These are phyloP conservation scores for Leucania comma DNA, from an alignment of 2,888 invertebrate species.

Conservation along the genomic window DNA sequence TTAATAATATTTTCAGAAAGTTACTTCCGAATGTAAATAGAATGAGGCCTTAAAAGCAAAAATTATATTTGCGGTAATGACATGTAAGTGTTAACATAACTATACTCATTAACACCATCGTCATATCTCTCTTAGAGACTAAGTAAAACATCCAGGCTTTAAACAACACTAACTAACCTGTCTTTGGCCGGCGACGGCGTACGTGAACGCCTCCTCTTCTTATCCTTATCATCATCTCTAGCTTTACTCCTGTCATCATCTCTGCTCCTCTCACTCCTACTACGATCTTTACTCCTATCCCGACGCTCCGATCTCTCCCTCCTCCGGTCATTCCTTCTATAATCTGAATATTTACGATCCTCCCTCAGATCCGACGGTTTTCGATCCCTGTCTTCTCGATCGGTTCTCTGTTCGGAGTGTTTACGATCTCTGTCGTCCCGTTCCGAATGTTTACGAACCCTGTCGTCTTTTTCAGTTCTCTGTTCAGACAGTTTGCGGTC, in stretches of 20 bases:
- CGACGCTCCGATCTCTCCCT: constrained; percentile 57
- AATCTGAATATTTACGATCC: constrained; percentile 39
- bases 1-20: not conserved
- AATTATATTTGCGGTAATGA: too few relatives aligned
- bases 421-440: constrained; percentile 34
- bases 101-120: too few relatives aligned
- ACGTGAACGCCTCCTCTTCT: constrained; percentile 73
- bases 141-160: too few relatives aligned
- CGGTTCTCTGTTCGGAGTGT: constrained; percentile 19
- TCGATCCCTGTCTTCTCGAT: constrained; percentile 21
- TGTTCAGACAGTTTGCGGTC: constrained; percentile 42
- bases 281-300: constrained; percentile 58
- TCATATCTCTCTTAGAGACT: too few relatives aligned
- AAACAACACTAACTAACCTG: constrained; percentile 47
- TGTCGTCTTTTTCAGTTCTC: constrained; percentile 41
- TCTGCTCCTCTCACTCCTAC: constrained; percentile 54
- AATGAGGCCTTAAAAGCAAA: too few relatives aligned
- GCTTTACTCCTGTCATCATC: constrained; percentile 55
- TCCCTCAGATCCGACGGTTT: constrained; percentile 42
- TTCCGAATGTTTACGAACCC: constrained; percentile 42
- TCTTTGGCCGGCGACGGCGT: constrained; percentile 76
- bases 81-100: too few relatives aligned
- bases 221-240: constrained; percentile 62
- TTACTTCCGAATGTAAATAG: too few relatives aligned
- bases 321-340: constrained; percentile 53